A percentile compares a stretch with the other conserved stretches of the same genome.
phyloP scores from a whole-genome alignment of 2,888 invertebrate genomes.

The Xestia sexstrigata region DNA sequence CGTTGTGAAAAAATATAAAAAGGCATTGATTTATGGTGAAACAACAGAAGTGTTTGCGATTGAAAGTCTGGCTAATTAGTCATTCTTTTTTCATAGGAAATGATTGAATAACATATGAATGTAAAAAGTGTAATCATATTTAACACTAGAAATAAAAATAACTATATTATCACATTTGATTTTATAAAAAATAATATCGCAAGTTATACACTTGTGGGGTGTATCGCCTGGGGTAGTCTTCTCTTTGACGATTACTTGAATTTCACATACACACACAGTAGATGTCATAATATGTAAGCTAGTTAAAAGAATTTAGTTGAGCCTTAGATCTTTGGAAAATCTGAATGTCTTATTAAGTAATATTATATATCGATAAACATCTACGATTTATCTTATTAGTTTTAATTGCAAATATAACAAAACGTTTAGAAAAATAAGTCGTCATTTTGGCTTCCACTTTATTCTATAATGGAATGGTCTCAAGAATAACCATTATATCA shows the following conservation, averaged over 20 bases:
- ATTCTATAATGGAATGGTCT: slow-evolving; percentile 89
- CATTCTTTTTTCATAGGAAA: slow-evolving; percentile 41
- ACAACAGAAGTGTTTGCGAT: slow-evolving; percentile 32
- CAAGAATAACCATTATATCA: slow-evolving; percentile 85
- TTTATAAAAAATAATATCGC: slow-evolving; percentile 69
- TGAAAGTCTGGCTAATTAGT: slow-evolving; percentile 29
- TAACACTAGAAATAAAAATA: slow-evolving; percentile 72
- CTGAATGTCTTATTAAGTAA: slow-evolving; percentile 82
- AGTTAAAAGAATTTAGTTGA: slow-evolving; percentile 87
- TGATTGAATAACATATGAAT: slow-evolving; percentile 41
- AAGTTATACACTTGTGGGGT: slow-evolving; percentile 47
- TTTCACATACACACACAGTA: slow-evolving; percentile 54
- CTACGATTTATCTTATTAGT: slow-evolving; percentile 85
- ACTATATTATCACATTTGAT: slow-evolving; percentile 77
- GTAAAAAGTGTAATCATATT: slow-evolving; percentile 58
- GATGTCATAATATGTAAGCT: slow-evolving; percentile 78
- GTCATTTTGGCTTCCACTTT: slow-evolving; percentile 89
- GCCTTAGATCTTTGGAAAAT: slow-evolving; percentile 89
- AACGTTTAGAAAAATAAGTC: slow-evolving; percentile 90
- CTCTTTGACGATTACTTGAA: slow-evolving; percentile 59
- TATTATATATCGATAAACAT: slow-evolving; percentile 87
- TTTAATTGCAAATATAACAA: slow-evolving; percentile 89
- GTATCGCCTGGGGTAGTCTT: slow-evolving; percentile 62
- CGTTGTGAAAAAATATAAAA: slow-evolving; percentile 16
- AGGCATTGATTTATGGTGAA: slow-evolving; percentile 13